Conservation (phyloP, 1,140 invertebrate species). For the Nomia melanderi region DNA sequence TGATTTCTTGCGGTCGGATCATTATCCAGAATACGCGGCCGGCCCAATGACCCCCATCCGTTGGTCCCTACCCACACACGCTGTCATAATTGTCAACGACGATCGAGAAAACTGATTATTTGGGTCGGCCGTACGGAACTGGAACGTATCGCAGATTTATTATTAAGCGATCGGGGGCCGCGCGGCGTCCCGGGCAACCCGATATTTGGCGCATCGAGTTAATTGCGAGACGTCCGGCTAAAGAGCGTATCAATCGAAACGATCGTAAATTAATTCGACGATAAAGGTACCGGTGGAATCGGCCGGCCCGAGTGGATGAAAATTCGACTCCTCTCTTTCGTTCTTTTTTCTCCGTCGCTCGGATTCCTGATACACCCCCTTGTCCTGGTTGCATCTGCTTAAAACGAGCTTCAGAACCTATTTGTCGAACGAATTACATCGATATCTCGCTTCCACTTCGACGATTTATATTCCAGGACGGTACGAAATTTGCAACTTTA, state of each 20-base stretch:
- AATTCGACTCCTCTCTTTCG: not conserved
- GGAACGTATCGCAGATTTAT: slow-evolving; percentile 37
- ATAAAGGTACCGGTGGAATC: slow-evolving; percentile 38
- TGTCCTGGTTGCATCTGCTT: slow-evolving; percentile 3
- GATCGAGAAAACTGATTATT: slow-evolving; percentile 38
- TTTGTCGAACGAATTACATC: not conserved
- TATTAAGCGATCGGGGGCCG: slow-evolving; percentile 29
- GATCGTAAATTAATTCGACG: slow-evolving; percentile 46
- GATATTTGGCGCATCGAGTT: slow-evolving; percentile 40
- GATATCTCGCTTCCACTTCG: not conserved
- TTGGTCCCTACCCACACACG: not conserved
- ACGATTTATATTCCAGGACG: no score
- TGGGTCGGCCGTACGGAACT: slow-evolving; percentile 34
- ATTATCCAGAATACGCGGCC: slow-evolving; percentile 18
- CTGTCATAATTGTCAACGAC: slow-evolving; percentile 40
- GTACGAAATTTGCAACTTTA: no score
- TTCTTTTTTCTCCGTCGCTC: not conserved
- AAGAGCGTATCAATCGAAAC: slow-evolving; percentile 39
- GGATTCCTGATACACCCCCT: not conserved
- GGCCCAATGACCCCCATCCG: slow-evolving; percentile 27
- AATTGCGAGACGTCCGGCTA: slow-evolving; percentile 32
- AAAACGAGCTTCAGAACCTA: not conserved
- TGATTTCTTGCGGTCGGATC: slow-evolving; percentile 7
- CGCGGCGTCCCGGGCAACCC: not conserved
- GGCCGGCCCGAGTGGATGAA: slow-evolving; percentile 12